phyloP scores from a whole-genome alignment of 1,140 invertebrate species.

The Pseudomyrmex flavicornis region DNA sequence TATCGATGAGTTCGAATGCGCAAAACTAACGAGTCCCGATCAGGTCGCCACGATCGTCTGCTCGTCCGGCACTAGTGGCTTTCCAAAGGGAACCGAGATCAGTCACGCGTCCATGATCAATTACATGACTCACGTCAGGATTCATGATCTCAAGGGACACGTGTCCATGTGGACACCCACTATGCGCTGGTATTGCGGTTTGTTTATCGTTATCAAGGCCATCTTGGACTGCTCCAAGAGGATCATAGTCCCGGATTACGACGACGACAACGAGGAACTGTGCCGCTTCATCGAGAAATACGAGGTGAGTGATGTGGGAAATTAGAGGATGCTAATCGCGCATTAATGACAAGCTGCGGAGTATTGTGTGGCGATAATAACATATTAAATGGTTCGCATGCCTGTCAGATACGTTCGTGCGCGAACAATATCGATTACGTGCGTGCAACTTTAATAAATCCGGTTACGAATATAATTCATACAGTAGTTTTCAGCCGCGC shows the following conservation, averaged over 20 bases:
- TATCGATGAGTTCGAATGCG: slow-evolving; percentile 37
- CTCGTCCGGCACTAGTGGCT: slow-evolving; percentile 78
- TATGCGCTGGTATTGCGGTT: slow-evolving; percentile 42
- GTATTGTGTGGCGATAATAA: background rate
- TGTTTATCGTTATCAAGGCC: slow-evolving; percentile 46
- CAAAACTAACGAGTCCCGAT: slow-evolving; percentile 61
- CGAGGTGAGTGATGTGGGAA: background rate
- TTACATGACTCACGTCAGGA: slow-evolving; percentile 50
- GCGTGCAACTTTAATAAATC: background rate
- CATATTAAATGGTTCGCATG: background rate
- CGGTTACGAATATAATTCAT: background rate
- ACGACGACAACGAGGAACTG: background rate
- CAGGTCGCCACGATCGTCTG: slow-evolving; percentile 77
- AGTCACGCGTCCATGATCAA: slow-evolving; percentile 49
- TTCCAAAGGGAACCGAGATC: slow-evolving; percentile 75
- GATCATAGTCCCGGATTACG: slow-evolving; percentile 17
- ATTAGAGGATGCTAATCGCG: background rate
- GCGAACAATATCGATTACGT: slow-evolving; percentile 7
- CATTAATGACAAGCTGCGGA: background rate
- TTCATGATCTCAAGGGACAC: slow-evolving; percentile 39
- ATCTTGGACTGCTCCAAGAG: slow-evolving; percentile 41
- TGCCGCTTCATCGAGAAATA: slow-evolving; percentile 45
- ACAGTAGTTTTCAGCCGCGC: slow-evolving; percentile 6
- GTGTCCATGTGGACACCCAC: slow-evolving; percentile 48
- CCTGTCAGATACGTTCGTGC: background rate